phyloP scores from a whole-genome alignment of 2,113 vertebrate species.

The Pardalotus punctatus region DNA sequence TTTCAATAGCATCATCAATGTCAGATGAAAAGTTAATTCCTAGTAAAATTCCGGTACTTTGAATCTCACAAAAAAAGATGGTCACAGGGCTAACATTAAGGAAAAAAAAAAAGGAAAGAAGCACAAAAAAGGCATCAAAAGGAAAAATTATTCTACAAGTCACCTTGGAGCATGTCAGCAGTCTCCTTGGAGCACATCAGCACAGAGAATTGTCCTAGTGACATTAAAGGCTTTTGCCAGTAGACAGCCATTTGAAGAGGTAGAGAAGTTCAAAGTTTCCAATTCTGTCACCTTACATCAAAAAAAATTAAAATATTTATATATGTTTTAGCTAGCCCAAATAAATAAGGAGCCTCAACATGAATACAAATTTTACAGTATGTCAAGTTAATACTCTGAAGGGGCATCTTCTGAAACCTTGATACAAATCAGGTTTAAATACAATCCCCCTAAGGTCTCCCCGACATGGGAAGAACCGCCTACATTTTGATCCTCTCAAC shows the following conservation, averaged over 20 bases:
- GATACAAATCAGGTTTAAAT: neutral
- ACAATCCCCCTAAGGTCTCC: neutral
- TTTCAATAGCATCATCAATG: neutral
- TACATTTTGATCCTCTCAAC: neutral
- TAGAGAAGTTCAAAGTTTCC: neutral
- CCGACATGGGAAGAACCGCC: neutral
- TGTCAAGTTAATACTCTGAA: neutral
- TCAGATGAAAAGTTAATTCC: neutral
- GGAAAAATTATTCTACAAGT: neutral
- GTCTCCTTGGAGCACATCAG: neutral
- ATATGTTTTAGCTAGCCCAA: neutral
- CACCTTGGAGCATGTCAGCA: neutral
- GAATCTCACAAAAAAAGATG: neutral
- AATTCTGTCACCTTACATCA: neutral
- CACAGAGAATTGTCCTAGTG: neutral
- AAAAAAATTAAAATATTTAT: neutral
- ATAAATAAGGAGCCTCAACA: neutral
- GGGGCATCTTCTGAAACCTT: neutral
- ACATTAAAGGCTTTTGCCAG: neutral
- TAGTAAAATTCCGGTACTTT: neutral
- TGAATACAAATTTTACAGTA: neutral
- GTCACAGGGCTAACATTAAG: neutral
- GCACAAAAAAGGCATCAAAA: neutral
- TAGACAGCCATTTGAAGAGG: neutral
- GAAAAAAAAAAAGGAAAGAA: fast-evolving